A percentile compares a stretch with the other conserved stretches of the same genome.
phyloP scores from a whole-genome alignment of 92 coral and sea anemone genomes.

The Bergia puertoricense region DNA sequence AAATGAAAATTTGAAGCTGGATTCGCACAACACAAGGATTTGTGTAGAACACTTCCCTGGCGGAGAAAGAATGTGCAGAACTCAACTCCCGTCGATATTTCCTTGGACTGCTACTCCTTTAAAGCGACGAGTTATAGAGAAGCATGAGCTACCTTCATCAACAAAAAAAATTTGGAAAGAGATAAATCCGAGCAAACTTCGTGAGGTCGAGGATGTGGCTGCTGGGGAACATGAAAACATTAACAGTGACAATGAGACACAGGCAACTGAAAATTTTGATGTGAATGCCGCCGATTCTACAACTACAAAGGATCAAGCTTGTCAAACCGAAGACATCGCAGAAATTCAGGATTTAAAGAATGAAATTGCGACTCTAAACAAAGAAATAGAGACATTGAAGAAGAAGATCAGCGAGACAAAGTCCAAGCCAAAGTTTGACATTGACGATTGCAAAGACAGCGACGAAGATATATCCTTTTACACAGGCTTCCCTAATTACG shows the following conservation, averaged over 20 bases:
- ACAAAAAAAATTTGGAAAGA: neutral
- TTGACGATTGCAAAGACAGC: constrained; percentile 6
- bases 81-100: constrained; percentile 28
- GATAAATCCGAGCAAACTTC: too few species aligned
- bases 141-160: constrained; percentile 22
- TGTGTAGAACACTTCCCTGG: constrained; percentile 24
- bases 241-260: too few species aligned
- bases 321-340: constrained; percentile 8
- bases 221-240: neutral
- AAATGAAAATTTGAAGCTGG: constrained; percentile 6
- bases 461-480: constrained; percentile 30
- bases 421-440: constrained; percentile 16
- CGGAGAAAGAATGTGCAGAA: constrained; percentile 40
- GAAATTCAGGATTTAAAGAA: constrained; percentile 8
- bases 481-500: too few species aligned
- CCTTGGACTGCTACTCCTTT: constrained; percentile 15
- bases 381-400: constrained; percentile 6
- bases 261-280: too few species aligned
- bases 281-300: too few species aligned
- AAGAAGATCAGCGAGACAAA: neutral
- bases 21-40: constrained; percentile 25
- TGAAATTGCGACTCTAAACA: constrained; percentile 25
- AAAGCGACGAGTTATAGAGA: constrained; percentile 31
- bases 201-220: neutral
- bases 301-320: constrained; percentile 1